Conservation (phyloP, 2,888 invertebrate species). For the Stenotaenia linearis region DNA sequence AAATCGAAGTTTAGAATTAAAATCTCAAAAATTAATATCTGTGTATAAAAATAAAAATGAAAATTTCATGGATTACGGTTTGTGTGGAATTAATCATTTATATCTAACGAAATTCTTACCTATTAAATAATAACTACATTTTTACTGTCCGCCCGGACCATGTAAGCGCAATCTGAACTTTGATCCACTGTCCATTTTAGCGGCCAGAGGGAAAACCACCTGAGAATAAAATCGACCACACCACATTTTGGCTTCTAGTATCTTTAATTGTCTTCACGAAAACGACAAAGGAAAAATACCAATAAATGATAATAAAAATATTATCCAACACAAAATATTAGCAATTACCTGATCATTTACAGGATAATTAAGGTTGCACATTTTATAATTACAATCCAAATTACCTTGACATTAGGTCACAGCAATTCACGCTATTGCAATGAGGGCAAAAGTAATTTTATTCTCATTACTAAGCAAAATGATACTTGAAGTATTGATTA, state of each 20-base stretch:
- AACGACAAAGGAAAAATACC: not conserved
- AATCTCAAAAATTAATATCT: not conserved
- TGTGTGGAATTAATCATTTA: not conserved
- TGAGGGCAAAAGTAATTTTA: not conserved
- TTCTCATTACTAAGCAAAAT: not conserved
- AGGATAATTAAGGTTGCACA: slow-evolving; percentile 14
- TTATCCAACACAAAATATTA: not conserved
- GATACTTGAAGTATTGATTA: slow-evolving; percentile 1
- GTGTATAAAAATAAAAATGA: not conserved
- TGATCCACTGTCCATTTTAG: not conserved
- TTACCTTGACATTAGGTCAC: slow-evolving; percentile 15
- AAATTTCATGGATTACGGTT: not conserved
- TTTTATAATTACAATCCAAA: slow-evolving; percentile 12
- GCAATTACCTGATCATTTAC: slow-evolving; percentile 19
- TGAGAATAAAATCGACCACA: not conserved
- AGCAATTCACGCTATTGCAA: not conserved
- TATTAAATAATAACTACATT: not conserved
- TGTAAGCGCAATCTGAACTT: not conserved
- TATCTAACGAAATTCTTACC: not conserved
- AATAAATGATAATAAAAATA: not conserved
- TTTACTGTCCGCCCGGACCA: not conserved
- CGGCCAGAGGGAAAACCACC: not conserved
- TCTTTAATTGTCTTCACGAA: not conserved
- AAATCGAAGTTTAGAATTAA: not conserved
- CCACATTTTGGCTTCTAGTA: not conserved